A percentile compares a stretch with the other conserved stretches of the same genome.
Conservation (phyloP, 2,888 invertebrate species). For the Cancer borealis region DNA sequence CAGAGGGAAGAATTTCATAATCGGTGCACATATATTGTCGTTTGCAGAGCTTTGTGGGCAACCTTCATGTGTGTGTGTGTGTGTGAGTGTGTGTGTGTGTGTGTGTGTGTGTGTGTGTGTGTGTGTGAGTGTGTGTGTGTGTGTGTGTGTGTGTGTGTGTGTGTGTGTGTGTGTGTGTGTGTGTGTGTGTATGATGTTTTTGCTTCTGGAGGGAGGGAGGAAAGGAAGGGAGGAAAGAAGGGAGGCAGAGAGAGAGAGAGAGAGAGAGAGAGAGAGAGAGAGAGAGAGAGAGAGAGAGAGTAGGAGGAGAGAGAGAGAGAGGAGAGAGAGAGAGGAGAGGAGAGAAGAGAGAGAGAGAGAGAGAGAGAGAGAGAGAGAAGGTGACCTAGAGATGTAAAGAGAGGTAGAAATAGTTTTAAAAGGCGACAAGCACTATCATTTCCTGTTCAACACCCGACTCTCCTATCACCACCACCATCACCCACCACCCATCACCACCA, state of each 20-base stretch:
- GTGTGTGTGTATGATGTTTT: neutral
- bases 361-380: neutral
- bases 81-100: conserved; percentile 13
- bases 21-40: neutral
- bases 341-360: neutral
- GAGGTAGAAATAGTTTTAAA: neutral
- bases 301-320: neutral
- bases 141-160: neutral
- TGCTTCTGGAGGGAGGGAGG: neutral
- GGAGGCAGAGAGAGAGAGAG: neutral
- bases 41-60: neutral
- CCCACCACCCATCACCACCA: neutral
- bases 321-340: neutral
- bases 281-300: neutral
- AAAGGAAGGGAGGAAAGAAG: neutral
- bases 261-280: neutral
- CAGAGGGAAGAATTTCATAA: too few species aligned
- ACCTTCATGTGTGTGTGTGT: neutral
- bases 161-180: neutral
- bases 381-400: neutral
- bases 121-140: neutral
- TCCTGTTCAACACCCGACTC: neutral
- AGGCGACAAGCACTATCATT: neutral
- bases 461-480: conserved; percentile 3
- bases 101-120: conserved; percentile 1